A percentile compares a stretch with the other conserved stretches of the same genome.
phyloP scores from a whole-genome alignment of 53 echinoderm and acorn worm species.

The Paelopatides confundens region DNA sequence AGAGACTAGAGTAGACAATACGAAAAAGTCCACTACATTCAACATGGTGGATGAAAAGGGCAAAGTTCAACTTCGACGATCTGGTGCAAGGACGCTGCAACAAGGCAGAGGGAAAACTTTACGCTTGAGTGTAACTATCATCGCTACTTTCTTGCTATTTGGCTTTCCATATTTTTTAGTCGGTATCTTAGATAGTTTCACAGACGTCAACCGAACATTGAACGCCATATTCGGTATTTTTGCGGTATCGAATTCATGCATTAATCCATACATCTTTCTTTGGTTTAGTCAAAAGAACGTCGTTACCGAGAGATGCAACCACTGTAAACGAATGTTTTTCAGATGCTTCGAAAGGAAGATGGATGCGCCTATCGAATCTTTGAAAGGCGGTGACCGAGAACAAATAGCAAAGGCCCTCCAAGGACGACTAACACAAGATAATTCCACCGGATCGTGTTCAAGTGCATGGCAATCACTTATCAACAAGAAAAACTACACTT shows the following conservation, averaged over 20 bases:
- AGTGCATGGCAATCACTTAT: background rate
- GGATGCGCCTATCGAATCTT: background rate
- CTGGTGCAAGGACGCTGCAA: conserved; percentile 80
- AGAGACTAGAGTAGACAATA: conserved; percentile 67
- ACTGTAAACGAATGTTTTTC: background rate
- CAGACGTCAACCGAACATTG: conserved; percentile 66
- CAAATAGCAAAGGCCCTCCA: background rate
- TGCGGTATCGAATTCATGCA: conserved; percentile 89
- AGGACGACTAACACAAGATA: conserved; percentile 30
- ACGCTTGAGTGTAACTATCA: conserved; percentile 88
- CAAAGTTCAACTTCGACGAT: conserved; percentile 79
- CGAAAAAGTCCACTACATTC: conserved; percentile 35
- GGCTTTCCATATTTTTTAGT: conserved; percentile 91
- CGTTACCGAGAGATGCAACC: conserved; percentile 1
- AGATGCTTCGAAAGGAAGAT: background rate
- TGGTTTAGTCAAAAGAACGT: conserved; percentile 71
- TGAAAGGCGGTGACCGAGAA: background rate
- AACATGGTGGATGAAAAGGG: conserved; percentile 66
- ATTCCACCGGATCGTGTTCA: conserved; percentile 10
- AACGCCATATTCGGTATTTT: conserved; percentile 91
- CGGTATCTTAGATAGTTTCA: conserved; percentile 77
- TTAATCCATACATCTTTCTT: conserved; percentile 93
- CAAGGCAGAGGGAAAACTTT: conserved; percentile 94
- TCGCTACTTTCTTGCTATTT: conserved; percentile 82
- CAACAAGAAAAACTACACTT: too few species aligned